Evolutionary conservation across 2,888 invertebrate genomes (phyloP), one percentile per base, ranked within the genome.

Genomic region (Spatulosminthurus flaviceps): DNA sequence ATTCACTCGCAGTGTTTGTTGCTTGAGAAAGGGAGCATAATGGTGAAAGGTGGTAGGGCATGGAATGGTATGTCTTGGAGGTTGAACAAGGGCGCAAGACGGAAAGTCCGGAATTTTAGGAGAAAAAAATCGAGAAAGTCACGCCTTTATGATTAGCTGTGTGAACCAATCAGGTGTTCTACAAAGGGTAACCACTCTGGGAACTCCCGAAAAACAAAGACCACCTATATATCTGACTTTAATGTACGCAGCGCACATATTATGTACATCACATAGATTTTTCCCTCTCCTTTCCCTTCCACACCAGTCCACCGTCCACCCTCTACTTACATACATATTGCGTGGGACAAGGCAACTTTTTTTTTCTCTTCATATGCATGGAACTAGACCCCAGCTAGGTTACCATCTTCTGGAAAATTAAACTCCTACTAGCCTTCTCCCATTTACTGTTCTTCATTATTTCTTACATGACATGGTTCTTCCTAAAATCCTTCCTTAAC

Each of bases 131-230:
- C 74, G 74, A 77, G 78, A 80, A 84, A 84, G 84, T 84, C 84
- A 84, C 84, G 84, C 84, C 84, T 84, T 84, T 83, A 84, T 82
- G 84, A 84, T 84, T 84, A 84, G 84, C 84, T 81, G 79, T 84
- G 82, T 84, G 84, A 84, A 84, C 84, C 84, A 84, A 84, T 84
- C 83, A 84, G 83, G 84, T 84, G 84, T 84, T 82, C 72, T 80
- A 83, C 78, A 78, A 81, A 80, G 82, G 81, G 81, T 79, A 82
- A 80, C 80, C 81, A 81, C 81, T 83, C 82, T 82, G 81, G 82
- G 81, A 81, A 82, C 79, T 83, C 81, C 81, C 82, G 81, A 82
- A 84, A 84, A 84, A 84, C 84, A 84, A 84, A 84, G 83, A 82
- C 82, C 82, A 83, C 84, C 83, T 83, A 78, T 78, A 77, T 51